phyloP scores from a whole-genome alignment of 2,888 invertebrate species.

The Scaptomyza polygonia region DNA sequence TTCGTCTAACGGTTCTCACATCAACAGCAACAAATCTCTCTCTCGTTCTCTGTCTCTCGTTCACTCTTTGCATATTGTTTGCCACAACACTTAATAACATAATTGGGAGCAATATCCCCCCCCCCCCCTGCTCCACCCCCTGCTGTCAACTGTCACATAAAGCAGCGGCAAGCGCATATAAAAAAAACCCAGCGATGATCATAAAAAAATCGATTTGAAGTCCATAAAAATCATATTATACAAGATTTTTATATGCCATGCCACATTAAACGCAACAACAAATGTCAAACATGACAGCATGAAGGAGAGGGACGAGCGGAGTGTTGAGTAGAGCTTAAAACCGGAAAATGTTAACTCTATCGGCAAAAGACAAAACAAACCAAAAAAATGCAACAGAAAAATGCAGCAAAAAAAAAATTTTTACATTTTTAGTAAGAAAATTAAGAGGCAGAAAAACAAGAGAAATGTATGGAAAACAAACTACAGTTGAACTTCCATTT shows the following conservation, averaged over 20 bases:
- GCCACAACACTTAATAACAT: conserved; percentile 75
- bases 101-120: conserved; percentile 42
- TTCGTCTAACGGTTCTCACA: conserved; percentile 36
- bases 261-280: conserved; percentile 47
- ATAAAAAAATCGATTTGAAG: conserved; percentile 79
- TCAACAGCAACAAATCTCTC: background rate
- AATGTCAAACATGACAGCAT: conserved; percentile 16
- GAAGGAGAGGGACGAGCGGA: background rate
- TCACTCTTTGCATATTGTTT: conserved; percentile 8
- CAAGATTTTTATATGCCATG: conserved; percentile 73
- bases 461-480: too few species aligned
- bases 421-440: too few species aligned
- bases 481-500: too few species aligned
- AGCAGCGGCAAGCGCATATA: conserved; percentile 70
- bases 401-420: too few species aligned
- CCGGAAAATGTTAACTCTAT: background rate
- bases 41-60: conserved; percentile 1
- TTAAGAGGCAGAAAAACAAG: too few species aligned
- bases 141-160: conserved; percentile 68
- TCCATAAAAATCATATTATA: conserved; percentile 77
- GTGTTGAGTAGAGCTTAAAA: background rate
- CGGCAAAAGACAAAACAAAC: too few species aligned
- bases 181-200: conserved; percentile 72
- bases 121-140: conserved; percentile 7
- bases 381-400: too few species aligned